phyloP scores from a whole-genome alignment of 2,113 vertebrate species.

The Hydropotes inermis region DNA sequence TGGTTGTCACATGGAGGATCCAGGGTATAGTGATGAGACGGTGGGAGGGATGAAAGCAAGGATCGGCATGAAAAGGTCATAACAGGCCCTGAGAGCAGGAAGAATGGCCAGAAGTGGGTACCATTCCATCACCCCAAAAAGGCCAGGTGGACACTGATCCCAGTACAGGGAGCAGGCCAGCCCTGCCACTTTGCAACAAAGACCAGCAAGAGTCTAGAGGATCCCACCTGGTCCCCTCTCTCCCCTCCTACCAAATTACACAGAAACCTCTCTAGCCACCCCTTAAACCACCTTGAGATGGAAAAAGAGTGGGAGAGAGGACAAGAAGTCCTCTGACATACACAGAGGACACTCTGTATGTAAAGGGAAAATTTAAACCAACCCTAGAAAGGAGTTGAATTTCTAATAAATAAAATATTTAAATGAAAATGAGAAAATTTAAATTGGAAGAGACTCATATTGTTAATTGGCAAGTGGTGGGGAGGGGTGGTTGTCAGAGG shows the following conservation, averaged over 20 bases:
- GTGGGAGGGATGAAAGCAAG: neutral
- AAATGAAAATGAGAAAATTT: slow-evolving; percentile 15
- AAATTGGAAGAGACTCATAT: slow-evolving; percentile 52
- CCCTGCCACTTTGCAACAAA: neutral
- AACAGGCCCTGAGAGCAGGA: neutral
- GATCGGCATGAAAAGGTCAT: neutral
- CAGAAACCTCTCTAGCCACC: neutral
- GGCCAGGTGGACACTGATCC: neutral
- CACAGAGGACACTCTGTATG: neutral
- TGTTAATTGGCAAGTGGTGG: slow-evolving; percentile 15
- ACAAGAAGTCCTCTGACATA: neutral
- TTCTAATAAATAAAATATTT: slow-evolving; percentile 15
- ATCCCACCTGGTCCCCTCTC: neutral
- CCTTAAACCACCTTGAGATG: neutral
- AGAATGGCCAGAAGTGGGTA: neutral
- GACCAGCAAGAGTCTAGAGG: neutral
- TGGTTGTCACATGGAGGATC: neutral
- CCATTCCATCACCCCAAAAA: neutral
- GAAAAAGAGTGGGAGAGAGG: neutral
- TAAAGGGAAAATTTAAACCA: neutral
- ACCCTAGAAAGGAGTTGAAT: neutral
- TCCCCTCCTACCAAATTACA: neutral
- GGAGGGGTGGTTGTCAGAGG: neutral
- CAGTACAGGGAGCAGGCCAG: neutral
- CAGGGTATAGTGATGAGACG: neutral